phyloP scores from a whole-genome alignment of 2,113 vertebrate genomes.

The Quiscalus mexicanus region DNA sequence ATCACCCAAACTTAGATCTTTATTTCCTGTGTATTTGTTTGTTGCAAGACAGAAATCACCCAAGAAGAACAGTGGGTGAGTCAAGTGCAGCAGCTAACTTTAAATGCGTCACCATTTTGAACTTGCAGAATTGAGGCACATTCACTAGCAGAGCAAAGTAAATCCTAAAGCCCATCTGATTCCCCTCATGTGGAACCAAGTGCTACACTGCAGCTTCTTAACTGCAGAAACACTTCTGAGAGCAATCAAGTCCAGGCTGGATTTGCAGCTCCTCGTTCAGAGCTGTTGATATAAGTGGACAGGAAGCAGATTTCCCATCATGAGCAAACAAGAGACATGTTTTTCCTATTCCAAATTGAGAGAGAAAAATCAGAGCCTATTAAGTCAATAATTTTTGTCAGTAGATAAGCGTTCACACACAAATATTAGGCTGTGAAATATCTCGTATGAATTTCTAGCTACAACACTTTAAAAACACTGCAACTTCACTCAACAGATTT shows the following conservation, averaged over 20 bases:
- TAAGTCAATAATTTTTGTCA: neutral
- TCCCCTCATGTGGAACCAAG: slow-evolving; percentile 13
- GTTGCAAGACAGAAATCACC: neutral
- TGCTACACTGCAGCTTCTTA: neutral
- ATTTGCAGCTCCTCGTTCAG: neutral
- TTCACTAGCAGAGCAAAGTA: neutral
- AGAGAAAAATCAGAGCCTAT: slow-evolving; percentile 2
- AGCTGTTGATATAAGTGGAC: neutral
- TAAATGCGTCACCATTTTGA: neutral
- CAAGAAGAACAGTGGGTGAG: neutral
- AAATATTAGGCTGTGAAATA: neutral
- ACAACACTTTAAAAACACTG: neutral
- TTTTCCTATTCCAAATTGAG: neutral
- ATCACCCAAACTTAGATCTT: neutral
- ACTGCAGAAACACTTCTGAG: slow-evolving; percentile 1
- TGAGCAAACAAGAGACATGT: neutral
- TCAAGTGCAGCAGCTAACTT: neutral
- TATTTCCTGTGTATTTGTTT: neutral
- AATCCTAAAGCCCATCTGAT: slow-evolving; percentile 8
- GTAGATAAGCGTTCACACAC: neutral
- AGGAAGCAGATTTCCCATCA: neutral
- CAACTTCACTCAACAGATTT: neutral
- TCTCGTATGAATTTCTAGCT: neutral
- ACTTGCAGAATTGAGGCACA: neutral
- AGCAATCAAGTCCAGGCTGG: neutral